A percentile compares a stretch with the other conserved stretches of the same genome.
Conservation (phyloP, 1,140 invertebrate species). For the Hylaeus anthracinus region DNA sequence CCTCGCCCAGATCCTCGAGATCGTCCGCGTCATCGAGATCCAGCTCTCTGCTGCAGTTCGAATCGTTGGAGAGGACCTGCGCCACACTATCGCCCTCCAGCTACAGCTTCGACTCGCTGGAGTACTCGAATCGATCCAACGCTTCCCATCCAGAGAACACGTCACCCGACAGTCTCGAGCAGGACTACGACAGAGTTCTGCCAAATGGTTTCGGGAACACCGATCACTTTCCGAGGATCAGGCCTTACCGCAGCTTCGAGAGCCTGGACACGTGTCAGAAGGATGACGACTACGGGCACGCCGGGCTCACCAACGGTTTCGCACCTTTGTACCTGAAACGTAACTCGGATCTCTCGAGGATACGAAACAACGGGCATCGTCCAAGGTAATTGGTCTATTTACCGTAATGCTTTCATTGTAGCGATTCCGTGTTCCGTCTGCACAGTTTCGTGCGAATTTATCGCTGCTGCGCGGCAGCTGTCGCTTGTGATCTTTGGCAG, state of each 20-base stretch:
- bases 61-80: slow-evolving; percentile 88
- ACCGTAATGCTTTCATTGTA: background rate
- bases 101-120: slow-evolving; percentile 83
- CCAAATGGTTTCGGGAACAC: slow-evolving; percentile 60
- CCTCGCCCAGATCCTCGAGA: slow-evolving; percentile 76
- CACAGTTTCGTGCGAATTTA: background rate
- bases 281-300: slow-evolving; percentile 46
- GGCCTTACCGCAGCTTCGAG: slow-evolving; percentile 78
- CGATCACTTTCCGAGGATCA: slow-evolving; percentile 68
- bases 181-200: slow-evolving; percentile 69
- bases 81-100: slow-evolving; percentile 81
- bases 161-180: slow-evolving; percentile 82
- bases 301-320: slow-evolving; percentile 65
- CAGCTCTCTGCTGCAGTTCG: slow-evolving; percentile 90
- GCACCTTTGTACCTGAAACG: slow-evolving; percentile 69
- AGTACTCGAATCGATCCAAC: slow-evolving; percentile 77
- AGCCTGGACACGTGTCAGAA: slow-evolving; percentile 75
- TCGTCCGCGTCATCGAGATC: slow-evolving; percentile 81
- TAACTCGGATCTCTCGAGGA: slow-evolving; percentile 55
- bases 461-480: background rate
- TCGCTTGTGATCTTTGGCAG: slow-evolving; percentile 39
- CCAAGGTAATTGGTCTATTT: slow-evolving; percentile 52
- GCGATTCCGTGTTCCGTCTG: background rate
- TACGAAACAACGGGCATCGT: slow-evolving; percentile 42
- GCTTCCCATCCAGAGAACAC: slow-evolving; percentile 72